Conservation (phyloP, 1,140 invertebrate species). For the Drosophila lini region DNA sequence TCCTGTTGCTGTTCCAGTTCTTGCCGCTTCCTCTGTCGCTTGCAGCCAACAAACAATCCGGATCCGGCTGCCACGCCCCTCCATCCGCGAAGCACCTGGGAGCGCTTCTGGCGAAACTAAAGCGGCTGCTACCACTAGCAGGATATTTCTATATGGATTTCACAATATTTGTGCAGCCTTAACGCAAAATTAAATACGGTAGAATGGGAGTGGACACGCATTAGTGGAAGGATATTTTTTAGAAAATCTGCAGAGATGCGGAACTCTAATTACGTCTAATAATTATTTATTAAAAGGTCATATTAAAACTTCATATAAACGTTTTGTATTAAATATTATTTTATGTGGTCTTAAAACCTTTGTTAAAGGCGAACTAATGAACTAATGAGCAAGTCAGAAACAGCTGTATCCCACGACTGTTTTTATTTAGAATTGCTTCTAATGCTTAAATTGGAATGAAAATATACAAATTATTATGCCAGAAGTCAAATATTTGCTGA, state of each 20-base stretch:
- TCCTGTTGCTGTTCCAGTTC: constrained; percentile 11
- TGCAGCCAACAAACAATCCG: constrained; percentile 41
- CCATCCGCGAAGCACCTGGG: constrained; percentile 14
- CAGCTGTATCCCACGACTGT: too few relatives aligned
- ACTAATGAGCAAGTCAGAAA: too few relatives aligned
- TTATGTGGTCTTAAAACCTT: too few relatives aligned
- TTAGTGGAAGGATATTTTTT: not conserved
- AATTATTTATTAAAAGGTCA: not conserved
- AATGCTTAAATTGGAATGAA: too few relatives aligned
- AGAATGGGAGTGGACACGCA: not conserved
- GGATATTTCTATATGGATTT: constrained; percentile 19
- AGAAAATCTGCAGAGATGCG: not conserved
- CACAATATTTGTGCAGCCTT: constrained; percentile 35
- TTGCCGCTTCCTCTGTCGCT: constrained; percentile 19
- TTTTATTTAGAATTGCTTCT: too few relatives aligned
- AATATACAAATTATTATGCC: too few relatives aligned
- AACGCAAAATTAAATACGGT: constrained; percentile 29
- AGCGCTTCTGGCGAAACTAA: constrained; percentile 5
- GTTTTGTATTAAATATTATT: too few relatives aligned
- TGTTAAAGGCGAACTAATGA: too few relatives aligned
- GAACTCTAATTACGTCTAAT: not conserved
- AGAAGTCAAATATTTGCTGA: too few relatives aligned
- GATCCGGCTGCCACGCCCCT: constrained; percentile 25
- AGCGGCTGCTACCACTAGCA: constrained; percentile 3
- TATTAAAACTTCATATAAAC: too few relatives aligned